phyloP scores from a whole-genome alignment of 1,140 invertebrate species.

The fruit fly (Drosophila melanogaster) region DNA sequence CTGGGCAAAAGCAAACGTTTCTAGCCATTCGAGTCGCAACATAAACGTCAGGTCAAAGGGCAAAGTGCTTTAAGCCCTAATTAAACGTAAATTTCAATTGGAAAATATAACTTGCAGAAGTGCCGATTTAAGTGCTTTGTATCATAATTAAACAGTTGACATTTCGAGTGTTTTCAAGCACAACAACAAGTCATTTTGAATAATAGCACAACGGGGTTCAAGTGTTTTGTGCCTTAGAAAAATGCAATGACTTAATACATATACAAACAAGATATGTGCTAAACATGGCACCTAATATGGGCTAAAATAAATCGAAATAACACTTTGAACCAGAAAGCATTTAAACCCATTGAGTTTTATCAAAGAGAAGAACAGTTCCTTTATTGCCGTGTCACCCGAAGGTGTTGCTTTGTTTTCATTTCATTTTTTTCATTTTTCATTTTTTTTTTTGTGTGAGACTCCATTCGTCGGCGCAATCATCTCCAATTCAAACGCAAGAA shows the following conservation, averaged over 20 bases:
- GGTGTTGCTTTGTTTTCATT: slow-evolving; percentile 39
- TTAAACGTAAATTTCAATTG: slow-evolving; percentile 14
- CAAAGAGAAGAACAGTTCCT: too few species aligned
- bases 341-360: background rate
- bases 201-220: background rate
- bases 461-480: slow-evolving; percentile 25
- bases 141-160: background rate
- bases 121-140: background rate
- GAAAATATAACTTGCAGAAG: background rate
- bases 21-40: background rate
- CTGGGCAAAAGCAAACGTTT: background rate
- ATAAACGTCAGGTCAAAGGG: background rate
- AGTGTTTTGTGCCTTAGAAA: background rate
- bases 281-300: background rate
- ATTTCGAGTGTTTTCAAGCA: background rate
- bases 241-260: background rate
- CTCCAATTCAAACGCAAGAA: slow-evolving; percentile 44
- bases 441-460: slow-evolving; percentile 15
- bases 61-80: slow-evolving; percentile 12
- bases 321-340: background rate
- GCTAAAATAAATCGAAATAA: background rate
- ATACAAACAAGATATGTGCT: too few species aligned
- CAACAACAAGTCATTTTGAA: background rate
- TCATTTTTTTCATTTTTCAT: slow-evolving; percentile 18
- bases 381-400: slow-evolving; percentile 22